Conservation (phyloP, 2,888 invertebrate genomes). For the Morpho deidamia region DNA sequence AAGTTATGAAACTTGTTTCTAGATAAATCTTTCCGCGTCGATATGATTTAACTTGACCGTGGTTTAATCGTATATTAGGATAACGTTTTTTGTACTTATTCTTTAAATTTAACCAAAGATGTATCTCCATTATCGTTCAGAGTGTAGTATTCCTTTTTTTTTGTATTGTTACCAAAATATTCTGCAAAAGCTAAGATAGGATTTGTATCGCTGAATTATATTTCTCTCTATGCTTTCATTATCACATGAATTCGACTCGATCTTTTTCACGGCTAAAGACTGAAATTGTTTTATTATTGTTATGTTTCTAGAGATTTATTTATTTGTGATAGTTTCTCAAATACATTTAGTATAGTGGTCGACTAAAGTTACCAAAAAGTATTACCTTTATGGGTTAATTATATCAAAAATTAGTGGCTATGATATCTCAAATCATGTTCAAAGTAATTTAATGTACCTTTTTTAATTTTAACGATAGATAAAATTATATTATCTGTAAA, state of each 20-base stretch:
- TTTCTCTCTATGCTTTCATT: background rate
- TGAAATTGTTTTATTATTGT: slow-evolving; percentile 64
- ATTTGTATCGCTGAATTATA: background rate
- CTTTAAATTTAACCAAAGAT: slow-evolving; percentile 24
- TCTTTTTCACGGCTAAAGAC: slow-evolving; percentile 59
- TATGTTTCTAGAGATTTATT: slow-evolving; percentile 70
- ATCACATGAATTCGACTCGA: slow-evolving; percentile 18
- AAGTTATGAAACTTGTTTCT: slow-evolving; percentile 21
- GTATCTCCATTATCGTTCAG: slow-evolving; percentile 24
- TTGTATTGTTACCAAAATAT: background rate
- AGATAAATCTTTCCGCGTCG: slow-evolving; percentile 12
- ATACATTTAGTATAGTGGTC: slow-evolving; percentile 44
- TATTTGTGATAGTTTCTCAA: slow-evolving; percentile 63
- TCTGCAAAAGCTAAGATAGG: no score
- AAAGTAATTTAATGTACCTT: slow-evolving; percentile 34
- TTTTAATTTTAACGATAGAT: slow-evolving; percentile 20
- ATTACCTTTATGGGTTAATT: slow-evolving; percentile 64
- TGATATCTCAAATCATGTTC: slow-evolving; percentile 46
- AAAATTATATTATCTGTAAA: slow-evolving; percentile 8
- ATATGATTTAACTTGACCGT: background rate
- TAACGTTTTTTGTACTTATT: slow-evolving; percentile 7
- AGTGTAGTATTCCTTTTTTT: background rate
- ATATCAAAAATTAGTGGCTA: slow-evolving; percentile 61
- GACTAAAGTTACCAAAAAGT: slow-evolving; percentile 76
- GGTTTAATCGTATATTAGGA: background rate